Evolutionary conservation across 2,113 vertebrate species (phyloP), one percentile per base, ranked within the genome.

Genomic region (Struthio camelus): DNA sequence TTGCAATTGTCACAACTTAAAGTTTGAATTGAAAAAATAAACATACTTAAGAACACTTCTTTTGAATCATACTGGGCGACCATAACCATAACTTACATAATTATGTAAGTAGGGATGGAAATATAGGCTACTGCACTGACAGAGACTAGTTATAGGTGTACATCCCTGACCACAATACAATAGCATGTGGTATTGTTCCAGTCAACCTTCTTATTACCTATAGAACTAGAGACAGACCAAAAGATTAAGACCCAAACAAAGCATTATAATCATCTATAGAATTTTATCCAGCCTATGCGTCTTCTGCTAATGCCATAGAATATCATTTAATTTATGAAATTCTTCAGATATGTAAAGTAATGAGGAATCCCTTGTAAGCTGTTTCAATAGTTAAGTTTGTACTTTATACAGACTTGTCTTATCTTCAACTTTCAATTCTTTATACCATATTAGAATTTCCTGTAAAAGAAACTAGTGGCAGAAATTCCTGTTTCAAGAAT

Each of bases 141-240:
- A 70, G 40, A 79, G 24, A 58, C 11, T 61, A 44, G 32, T 53
- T 34, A 91, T 32, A 8, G 19, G 76, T 44, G 27, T 22, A 85
- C 56, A 89, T 9, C 15, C 25, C 38, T 0, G 0, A 69, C 36
- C 53, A 44, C 1, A 69, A 44, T 1, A 69, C 17, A 65, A 76
- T 72, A 85, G 12, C 71, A 85, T 36, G 56, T 58, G 56, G 30
- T 18, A 59, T 10, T 59, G 56, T 59, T 59, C 56, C 30, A 59
- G 56, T 34, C 56, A 59, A 34, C 30, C 56, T 80, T 65, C 30
- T 80, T 65, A 58, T 18, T 48, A 81, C n/a, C 73, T 67, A 28
- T 44, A 87, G 87, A 79, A 79, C 2, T 22, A 13, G 25, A n/a
- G 48, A 89, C 27, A 94, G 75, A 79, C 40, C 48, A 76, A 59